These are phyloP conservation scores for Nephrotoma flavescens DNA, from an alignment of 2,888 invertebrate genomes.

Conservation along the genomic window DNA sequence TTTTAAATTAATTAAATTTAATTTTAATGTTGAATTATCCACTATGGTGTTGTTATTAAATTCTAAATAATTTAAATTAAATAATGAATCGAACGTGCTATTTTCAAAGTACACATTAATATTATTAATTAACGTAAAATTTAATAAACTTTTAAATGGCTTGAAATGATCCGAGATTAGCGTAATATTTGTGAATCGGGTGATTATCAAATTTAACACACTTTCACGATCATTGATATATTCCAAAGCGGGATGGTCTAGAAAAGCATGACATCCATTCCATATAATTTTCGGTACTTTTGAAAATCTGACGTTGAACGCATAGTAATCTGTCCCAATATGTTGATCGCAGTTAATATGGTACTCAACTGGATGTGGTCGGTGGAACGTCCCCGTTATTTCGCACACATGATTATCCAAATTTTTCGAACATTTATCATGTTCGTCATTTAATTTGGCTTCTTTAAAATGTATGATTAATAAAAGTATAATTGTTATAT, in stretches of 20 bases:
- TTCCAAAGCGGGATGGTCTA: background rate
- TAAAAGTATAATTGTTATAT: background rate
- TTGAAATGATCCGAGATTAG: background rate
- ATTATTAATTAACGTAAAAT: background rate
- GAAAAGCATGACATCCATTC: background rate
- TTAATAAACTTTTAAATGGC: background rate
- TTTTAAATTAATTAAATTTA: background rate
- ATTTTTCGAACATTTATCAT: background rate
- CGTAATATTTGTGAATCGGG: background rate
- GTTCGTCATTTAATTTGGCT: background rate
- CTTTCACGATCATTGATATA: background rate
- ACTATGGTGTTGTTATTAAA: background rate
- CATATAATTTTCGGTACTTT: background rate
- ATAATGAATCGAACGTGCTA: background rate
- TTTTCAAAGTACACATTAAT: background rate
- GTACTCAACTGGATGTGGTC: background rate
- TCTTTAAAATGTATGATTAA: background rate
- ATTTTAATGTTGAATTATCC: background rate
- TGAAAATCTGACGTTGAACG: background rate
- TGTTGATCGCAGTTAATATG: background rate
- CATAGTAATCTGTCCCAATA: background rate
- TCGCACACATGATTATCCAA: background rate
- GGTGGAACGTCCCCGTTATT: background rate
- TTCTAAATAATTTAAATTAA: background rate
- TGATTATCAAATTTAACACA: background rate